A percentile compares a stretch with the other conserved stretches of the same genome.
Evolutionary conservation across 2,113 vertebrate species (phyloP).

Genomic region (Serilophus lunatus): DNA sequence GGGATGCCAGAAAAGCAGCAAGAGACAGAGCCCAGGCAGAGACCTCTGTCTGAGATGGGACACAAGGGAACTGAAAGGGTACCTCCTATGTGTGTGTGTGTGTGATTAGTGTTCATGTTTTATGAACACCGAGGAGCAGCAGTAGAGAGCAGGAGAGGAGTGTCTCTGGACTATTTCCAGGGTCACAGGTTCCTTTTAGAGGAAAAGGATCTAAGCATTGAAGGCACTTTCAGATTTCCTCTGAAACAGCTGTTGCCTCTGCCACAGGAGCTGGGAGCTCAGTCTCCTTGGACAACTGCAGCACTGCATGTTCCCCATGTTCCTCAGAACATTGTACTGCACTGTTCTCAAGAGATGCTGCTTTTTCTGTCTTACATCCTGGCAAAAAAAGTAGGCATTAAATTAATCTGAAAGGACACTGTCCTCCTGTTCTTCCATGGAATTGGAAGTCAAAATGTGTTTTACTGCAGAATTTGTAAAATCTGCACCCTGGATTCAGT

Average conservation of each 20-base stretch:
- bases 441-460: conserved; percentile 76
- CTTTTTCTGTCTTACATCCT: conserved; percentile 71
- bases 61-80: background rate
- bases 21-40: background rate
- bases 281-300: conserved; percentile 65
- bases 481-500: conserved; percentile 67
- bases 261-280: background rate
- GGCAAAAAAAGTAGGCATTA: conserved; percentile 32
- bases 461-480: conserved; percentile 74
- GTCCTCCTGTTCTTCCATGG: background rate
- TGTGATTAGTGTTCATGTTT: background rate
- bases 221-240: background rate
- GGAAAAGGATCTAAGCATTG: background rate
- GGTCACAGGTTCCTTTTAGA: background rate
- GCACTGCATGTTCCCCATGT: conserved; percentile 25
- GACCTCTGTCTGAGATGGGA: too few species aligned
- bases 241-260: background rate
- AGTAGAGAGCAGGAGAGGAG: background rate
- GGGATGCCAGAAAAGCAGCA: background rate
- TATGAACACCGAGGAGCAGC: background rate
- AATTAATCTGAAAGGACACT: background rate
- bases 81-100: background rate
- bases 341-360: conserved; percentile 75
- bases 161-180: background rate
- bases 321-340: conserved; percentile 63